Base-by-base conservation (phyloP, 1,140 invertebrate genomes). In the Leptinotarsa lineolata region DNA sequence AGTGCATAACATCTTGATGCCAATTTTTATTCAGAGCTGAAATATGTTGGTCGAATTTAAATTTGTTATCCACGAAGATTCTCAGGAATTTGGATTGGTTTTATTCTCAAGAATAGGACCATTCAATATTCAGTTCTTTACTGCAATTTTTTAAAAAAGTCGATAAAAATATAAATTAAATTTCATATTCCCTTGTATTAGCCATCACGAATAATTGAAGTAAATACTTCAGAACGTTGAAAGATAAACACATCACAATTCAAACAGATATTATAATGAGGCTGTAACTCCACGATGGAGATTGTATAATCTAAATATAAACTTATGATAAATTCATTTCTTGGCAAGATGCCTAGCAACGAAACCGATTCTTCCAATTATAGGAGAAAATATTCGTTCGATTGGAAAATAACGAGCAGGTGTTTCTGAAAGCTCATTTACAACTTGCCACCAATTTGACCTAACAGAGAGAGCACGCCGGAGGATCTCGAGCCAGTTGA, bases 381-480 rank as follows among this genome's bases (percentile, higher is more conserved):
- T 54, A 18, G n/a, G 16, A 54, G 48, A 54, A 54, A 54, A 54
- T 54, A 54, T 54, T 54, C 48, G 48, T 54, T 18, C 48, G 16
- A 54, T 54, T 18, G 48, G 48, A 54, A 54, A 54, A 54, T 54
- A 54, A 54, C 48, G 16, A 54, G 48, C 48, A 54, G 48, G 48
- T 54, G 48, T 54, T 54, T 54, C 4, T 54, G n/a, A 54, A 54
- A 54, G 15, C 48, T 54, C 48, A 18, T 54, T 54, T 54, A 54
- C 48, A 54, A 54, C 48, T 54, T 54, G 48, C 48, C 48, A 54
- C 48, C 48, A 54, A 54, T 54, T 54, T 54, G 48, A 54, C 48
- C 48, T 18, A 54, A 54, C 48, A 54, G 48, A 16, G 48, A 54
- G 48, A 54, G 6, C 48, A 16, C 48, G 48, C 48, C 48, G 16